phyloP scores from a whole-genome alignment of 2,797 vertebrate species.

The Okamejei kenojei region DNA sequence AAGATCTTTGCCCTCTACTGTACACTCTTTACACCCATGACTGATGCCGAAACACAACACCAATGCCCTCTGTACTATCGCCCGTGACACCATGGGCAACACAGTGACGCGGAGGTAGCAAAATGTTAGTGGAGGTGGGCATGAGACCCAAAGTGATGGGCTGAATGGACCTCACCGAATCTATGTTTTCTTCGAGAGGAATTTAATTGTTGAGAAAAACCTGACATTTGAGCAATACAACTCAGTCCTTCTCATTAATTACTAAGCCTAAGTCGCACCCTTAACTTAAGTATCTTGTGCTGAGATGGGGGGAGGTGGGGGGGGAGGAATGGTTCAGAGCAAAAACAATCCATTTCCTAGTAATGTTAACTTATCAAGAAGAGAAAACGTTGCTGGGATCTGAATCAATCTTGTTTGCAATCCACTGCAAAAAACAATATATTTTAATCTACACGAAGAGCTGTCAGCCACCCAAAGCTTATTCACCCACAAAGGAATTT shows the following conservation, averaged over 20 bases:
- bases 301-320: no score
- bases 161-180: neutral
- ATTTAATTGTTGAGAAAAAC: neutral
- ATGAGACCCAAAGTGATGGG: neutral
- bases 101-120: neutral
- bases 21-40: no score
- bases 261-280: neutral
- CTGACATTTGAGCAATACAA: neutral
- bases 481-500: slow-evolving; percentile 47
- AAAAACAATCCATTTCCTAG: neutral
- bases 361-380: neutral
- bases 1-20: no score
- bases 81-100: no score
- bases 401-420: slow-evolving; percentile 16
- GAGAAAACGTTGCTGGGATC: slow-evolving; percentile 39
- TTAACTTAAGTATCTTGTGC: neutral
- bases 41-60: no score
- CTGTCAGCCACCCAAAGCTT: slow-evolving; percentile 44
- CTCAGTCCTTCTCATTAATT: neutral
- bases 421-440: neutral
- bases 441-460: slow-evolving; percentile 35
- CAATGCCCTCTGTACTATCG: no score
- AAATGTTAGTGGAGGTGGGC: neutral
- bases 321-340: neutral
- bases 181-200: neutral